phyloP scores from a whole-genome alignment of 2,797 vertebrate species.

The Peromyscus attwateri region DNA sequence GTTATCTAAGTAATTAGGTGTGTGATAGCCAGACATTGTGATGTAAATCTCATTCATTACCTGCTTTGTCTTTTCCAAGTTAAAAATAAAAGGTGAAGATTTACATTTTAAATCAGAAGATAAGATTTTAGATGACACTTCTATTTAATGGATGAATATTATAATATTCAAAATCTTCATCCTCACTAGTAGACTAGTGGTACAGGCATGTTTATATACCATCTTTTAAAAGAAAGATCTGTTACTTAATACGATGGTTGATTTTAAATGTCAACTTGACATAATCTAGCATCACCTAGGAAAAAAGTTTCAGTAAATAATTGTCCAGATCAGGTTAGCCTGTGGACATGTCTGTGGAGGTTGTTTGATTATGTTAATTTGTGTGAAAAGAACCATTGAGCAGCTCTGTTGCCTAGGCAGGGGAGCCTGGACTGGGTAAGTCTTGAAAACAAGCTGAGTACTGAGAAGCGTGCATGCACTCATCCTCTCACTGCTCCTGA shows the following conservation, averaged over 20 bases:
- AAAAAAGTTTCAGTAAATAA: neutral
- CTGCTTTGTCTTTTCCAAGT: conserved; percentile 38
- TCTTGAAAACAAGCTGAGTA: neutral
- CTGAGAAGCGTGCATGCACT: neutral
- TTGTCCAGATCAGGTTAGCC: neutral
- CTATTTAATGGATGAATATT: conserved; percentile 60
- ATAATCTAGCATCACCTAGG: neutral
- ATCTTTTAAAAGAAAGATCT: conserved; percentile 46
- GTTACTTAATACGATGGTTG: neutral
- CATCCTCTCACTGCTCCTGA: neutral
- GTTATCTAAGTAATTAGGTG: conserved; percentile 29
- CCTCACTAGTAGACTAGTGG: neutral
- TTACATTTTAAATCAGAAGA: conserved; percentile 67
- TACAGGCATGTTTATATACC: conserved; percentile 28
- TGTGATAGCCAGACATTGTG: conserved; percentile 1
- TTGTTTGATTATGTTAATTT: neutral
- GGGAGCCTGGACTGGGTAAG: neutral
- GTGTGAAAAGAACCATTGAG: neutral
- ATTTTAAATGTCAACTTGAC: neutral
- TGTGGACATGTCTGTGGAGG: neutral
- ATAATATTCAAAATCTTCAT: conserved; percentile 51
- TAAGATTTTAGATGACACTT: conserved; percentile 51
- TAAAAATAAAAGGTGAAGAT: conserved; percentile 40
- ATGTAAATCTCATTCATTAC: conserved; percentile 40
- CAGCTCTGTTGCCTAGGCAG: neutral